phyloP scores from a whole-genome alignment of 2,888 invertebrate genomes.

The Chouioia cunea region DNA sequence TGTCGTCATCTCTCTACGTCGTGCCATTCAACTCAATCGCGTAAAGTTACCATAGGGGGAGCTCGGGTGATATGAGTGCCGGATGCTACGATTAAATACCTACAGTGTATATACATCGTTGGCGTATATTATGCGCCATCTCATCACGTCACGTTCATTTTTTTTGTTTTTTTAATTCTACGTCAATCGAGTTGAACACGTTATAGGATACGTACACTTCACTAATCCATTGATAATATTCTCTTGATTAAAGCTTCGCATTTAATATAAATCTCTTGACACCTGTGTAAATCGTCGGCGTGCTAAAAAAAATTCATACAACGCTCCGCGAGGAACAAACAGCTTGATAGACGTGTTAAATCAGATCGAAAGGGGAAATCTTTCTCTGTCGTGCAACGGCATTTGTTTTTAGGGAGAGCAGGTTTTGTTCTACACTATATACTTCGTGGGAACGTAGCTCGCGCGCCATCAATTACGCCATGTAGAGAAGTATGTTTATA shows the following conservation, averaged over 20 bases:
- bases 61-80: slow-evolving; percentile 17
- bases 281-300: neutral
- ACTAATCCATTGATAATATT: neutral
- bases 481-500: no score
- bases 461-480: slow-evolving; percentile 39
- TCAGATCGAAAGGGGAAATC: slow-evolving; percentile 51
- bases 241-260: no score
- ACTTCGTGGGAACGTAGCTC: slow-evolving; percentile 61
- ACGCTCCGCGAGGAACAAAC: neutral
- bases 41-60: slow-evolving; percentile 21
- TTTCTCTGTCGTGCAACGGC: slow-evolving; percentile 49
- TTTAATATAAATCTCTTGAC: neutral
- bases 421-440: slow-evolving; percentile 61
- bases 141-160: no score
- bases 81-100: slow-evolving; percentile 18
- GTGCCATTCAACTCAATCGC: slow-evolving; percentile 39
- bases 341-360: slow-evolving; percentile 53
- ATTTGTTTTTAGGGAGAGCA: slow-evolving; percentile 52
- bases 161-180: no score
- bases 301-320: neutral
- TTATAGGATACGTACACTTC: no score
- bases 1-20: slow-evolving; percentile 2
- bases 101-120: slow-evolving; percentile 4
- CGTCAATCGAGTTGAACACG: no score
- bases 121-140: neutral